phyloP scores from a whole-genome alignment of 2,113 vertebrate genomes.

The Hipposideros armiger region DNA sequence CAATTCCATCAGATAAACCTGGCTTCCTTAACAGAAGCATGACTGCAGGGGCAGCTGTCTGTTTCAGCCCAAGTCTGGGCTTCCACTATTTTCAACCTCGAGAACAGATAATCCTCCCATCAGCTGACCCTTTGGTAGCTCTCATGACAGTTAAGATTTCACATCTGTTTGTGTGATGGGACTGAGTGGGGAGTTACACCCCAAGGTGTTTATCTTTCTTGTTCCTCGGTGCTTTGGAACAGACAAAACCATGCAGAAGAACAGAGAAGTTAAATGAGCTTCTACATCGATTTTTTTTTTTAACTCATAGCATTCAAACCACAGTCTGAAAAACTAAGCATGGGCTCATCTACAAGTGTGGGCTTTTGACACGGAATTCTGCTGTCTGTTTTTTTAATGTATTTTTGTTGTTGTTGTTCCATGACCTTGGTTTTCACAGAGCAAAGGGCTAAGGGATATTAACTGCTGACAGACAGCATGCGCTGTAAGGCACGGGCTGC shows the following conservation, averaged over 20 bases:
- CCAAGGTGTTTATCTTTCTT: neutral
- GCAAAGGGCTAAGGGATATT: neutral
- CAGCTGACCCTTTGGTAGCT: neutral
- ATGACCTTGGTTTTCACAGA: neutral
- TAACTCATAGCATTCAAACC: neutral
- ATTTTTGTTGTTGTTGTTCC: neutral
- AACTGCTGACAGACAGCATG: neutral
- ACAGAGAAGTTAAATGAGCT: neutral
- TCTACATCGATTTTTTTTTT: neutral
- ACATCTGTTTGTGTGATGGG: neutral
- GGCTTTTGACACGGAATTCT: neutral
- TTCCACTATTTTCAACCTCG: neutral
- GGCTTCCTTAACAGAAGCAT: neutral
- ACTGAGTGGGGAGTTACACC: neutral
- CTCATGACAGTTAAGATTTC: neutral
- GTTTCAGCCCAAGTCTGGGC: neutral
- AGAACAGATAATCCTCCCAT: neutral
- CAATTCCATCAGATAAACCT: neutral
- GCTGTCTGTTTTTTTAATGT: neutral
- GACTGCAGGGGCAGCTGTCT: fast-evolving
- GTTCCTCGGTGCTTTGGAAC: neutral
- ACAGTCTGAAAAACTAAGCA: neutral
- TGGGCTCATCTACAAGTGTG: neutral
- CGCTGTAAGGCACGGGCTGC: neutral
- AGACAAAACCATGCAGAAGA: neutral